Conservation (phyloP, 1,140 invertebrate species). For the Cydia fagiglandana region DNA sequence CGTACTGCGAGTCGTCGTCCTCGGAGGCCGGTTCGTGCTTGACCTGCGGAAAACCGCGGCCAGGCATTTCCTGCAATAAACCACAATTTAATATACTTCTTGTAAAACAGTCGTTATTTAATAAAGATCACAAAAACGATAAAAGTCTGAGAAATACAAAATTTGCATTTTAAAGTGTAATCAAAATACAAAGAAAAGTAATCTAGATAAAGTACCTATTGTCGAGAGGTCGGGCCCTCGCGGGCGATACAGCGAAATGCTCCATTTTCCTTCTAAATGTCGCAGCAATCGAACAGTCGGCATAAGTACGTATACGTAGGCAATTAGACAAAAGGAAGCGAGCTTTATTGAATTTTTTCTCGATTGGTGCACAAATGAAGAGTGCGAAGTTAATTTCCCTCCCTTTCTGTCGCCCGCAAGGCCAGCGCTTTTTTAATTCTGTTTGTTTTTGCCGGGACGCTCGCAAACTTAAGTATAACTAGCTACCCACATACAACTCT, state of each 20-base stretch:
- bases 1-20: slow-evolving; percentile 59
- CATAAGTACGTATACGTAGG: slow-evolving; percentile 69
- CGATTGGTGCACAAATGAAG: slow-evolving; percentile 74
- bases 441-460: slow-evolving; percentile 48
- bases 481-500: slow-evolving; percentile 38
- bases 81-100: background rate
- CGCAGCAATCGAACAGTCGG: slow-evolving; percentile 53
- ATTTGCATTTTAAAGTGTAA: slow-evolving; percentile 26
- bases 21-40: slow-evolving; percentile 67
- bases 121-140: background rate
- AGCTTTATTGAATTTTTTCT: slow-evolving; percentile 77
- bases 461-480: slow-evolving; percentile 34
- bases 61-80: slow-evolving; percentile 62
- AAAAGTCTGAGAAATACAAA: background rate
- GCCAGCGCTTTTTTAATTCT: slow-evolving; percentile 60
- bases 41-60: slow-evolving; percentile 49
- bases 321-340: slow-evolving; percentile 76
- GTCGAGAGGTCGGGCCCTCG: slow-evolving; percentile 23
- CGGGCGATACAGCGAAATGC: slow-evolving; percentile 40
- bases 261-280: slow-evolving; percentile 56
- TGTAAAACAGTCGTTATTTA: background rate
- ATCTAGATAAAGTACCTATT: slow-evolving; percentile 16
- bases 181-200: slow-evolving; percentile 33
- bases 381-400: slow-evolving; percentile 63
- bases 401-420: slow-evolving; percentile 58